Evolutionary conservation across 2,888 invertebrate genomes (phyloP).

Genomic region (Plagiodera versicolora): DNA sequence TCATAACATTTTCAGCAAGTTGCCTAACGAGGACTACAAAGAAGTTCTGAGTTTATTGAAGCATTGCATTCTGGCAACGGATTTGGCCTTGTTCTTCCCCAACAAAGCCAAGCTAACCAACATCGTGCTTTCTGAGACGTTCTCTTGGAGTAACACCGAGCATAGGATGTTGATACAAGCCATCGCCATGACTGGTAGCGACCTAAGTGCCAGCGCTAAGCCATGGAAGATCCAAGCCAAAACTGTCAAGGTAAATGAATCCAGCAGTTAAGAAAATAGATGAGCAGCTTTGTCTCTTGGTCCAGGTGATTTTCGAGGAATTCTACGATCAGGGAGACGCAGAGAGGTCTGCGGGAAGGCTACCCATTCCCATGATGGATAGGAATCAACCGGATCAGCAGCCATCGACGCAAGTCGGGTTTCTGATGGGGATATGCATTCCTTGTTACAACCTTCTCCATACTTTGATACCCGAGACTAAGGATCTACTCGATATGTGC

Average conservation of each 20-base stretch:
- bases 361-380: slow-evolving; percentile 73
- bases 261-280: too few species aligned
- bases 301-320: slow-evolving; percentile 73
- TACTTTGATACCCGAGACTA: slow-evolving; percentile 69
- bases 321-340: slow-evolving; percentile 71
- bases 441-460: slow-evolving; percentile 76
- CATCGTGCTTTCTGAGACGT: slow-evolving; percentile 59
- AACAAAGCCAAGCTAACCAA: slow-evolving; percentile 67
- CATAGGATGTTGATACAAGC: slow-evolving; percentile 75
- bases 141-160: slow-evolving; percentile 66
- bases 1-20: slow-evolving; percentile 79
- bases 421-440: slow-evolving; percentile 77
- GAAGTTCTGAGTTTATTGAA: slow-evolving; percentile 74
- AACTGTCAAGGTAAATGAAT: slow-evolving; percentile 65
- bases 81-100: slow-evolving; percentile 78
- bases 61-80: slow-evolving; percentile 84
- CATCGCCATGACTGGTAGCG: slow-evolving; percentile 81
- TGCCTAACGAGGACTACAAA: slow-evolving; percentile 74
- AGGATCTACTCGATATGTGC: slow-evolving; percentile 71
- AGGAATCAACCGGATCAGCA: slow-evolving; percentile 72
- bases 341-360: slow-evolving; percentile 55
- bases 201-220: slow-evolving; percentile 81
- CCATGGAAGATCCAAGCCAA: slow-evolving; percentile 81
- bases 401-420: slow-evolving; percentile 79
- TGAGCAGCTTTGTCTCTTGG: too few species aligned